Evolutionary conservation across 2,797 vertebrate genomes (phyloP), one percentile per base, ranked within the genome.

Genomic region (Tokudaia tokunoshimensis): DNA sequence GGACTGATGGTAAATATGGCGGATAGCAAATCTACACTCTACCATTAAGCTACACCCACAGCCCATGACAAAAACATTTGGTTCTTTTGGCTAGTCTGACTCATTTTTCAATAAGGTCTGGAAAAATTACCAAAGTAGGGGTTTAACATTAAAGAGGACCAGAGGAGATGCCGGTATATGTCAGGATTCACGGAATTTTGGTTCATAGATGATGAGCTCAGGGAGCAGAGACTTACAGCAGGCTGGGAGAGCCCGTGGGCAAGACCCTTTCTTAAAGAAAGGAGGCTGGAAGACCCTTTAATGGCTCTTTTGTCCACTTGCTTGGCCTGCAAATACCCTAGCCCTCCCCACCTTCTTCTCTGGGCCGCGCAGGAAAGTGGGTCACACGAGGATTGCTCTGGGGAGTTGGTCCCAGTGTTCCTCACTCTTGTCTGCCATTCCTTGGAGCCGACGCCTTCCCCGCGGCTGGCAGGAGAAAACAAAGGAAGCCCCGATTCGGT

Each of bases 231-330:
- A 17, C 34, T 80, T 65, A 89, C 55, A 79, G 7, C 20, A 57
- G 92, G 74, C 37, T 26, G 15, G 20, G 50, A 89, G 17, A 41
- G 76, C 91, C 47, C 89, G 34, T 52, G 75, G 85, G 59, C 24
- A 34, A 67, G 59, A 67, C 37, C 76, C 74, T 81, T 95, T 89
- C 11, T 17, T 17, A 55, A 61, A 34, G 29, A 44, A 3, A 37
- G 20, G 24, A 41, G 55, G 37, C 37, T n/a, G n/a, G 63, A 59
- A 67, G 29, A 61, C n/a, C 90, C 44, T 86, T 50, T 89, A 55
- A 94, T 44, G 61, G 26, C 80, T 94, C 92, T 57, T 76, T 96
- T 97, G 96, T 96, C 94, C 83, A 88, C 76, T 92, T 47, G 0
- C 15, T 63, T 74, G 91, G 80, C 52, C 90, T 75, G 72, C 61